Conservation (phyloP, 2,797 vertebrate genomes). For the Amblyopsis hoosieri region DNA sequence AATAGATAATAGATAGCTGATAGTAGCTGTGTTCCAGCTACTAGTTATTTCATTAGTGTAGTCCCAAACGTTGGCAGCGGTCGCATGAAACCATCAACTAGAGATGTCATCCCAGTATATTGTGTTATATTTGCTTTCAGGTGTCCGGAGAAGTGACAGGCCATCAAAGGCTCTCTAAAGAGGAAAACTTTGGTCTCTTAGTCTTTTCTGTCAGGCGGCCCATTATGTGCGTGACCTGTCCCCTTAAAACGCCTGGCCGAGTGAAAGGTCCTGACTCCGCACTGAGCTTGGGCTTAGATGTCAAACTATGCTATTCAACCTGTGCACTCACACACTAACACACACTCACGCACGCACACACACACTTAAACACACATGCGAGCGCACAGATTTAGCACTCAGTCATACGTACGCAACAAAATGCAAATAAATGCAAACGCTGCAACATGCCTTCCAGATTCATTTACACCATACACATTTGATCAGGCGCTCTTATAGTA, state of each 20-base stretch:
- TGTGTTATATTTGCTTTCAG: conserved; percentile 43
- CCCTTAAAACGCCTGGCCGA: conserved; percentile 68
- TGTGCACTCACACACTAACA: conserved; percentile 12
- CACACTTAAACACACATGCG: conserved; percentile 1
- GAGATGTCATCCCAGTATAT: conserved; percentile 50
- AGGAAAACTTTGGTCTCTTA: conserved; percentile 54
- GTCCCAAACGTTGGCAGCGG: not conserved
- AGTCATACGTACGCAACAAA: conserved; percentile 17
- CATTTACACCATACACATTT: not conserved
- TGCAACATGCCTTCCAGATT: not conserved
- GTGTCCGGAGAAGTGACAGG: conserved; percentile 47
- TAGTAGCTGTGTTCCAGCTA: too few species aligned
- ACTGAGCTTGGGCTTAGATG: conserved; percentile 58
- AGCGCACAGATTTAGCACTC: conserved; percentile 16
- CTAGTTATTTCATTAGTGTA: not conserved
- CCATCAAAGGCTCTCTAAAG: conserved; percentile 48
- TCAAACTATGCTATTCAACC: conserved; percentile 64
- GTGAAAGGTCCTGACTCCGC: conserved; percentile 73
- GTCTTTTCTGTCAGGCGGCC: conserved; percentile 52
- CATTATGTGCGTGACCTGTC: conserved; percentile 61
- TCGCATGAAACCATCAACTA: conserved; percentile 31
- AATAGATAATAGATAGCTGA: too few species aligned
- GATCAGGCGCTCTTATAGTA: not conserved
- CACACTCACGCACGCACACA: not conserved
- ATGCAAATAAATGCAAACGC: not conserved